Conservation (phyloP, 2,888 invertebrate genomes). For the Abrostola tripartita region DNA sequence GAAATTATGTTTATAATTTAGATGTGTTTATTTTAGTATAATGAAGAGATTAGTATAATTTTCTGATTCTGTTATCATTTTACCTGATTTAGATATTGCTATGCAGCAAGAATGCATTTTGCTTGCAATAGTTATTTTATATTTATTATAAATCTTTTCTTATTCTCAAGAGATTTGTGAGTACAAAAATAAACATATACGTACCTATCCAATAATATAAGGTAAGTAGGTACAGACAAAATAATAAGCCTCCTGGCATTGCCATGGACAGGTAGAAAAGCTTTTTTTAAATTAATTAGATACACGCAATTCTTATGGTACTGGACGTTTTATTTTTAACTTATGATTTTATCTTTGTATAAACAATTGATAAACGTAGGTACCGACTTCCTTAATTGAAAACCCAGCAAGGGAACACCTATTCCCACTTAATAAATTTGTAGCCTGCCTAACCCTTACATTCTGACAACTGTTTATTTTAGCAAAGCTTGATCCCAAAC, state of each 20-base stretch:
- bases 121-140: too few species aligned
- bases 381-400: not conserved
- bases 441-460: conserved; percentile 24
- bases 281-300: too few species aligned
- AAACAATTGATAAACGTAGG: not conserved
- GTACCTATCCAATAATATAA: too few species aligned
- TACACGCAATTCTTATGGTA: too few species aligned
- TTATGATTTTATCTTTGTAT: too few species aligned
- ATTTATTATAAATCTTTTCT: too few species aligned
- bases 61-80: not conserved
- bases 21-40: not conserved
- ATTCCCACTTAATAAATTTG: conserved; percentile 18
- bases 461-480: conserved; percentile 29
- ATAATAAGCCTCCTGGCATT: too few species aligned
- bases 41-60: conserved; percentile 1
- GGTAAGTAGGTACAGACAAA: too few species aligned
- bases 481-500: conserved; percentile 24
- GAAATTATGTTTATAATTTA: not conserved
- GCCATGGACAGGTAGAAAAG: too few species aligned
- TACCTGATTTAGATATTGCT: not conserved
- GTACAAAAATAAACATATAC: too few species aligned
- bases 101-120: not conserved
- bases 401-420: not conserved
- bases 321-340: too few species aligned
- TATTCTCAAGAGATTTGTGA: too few species aligned